Evolutionary conservation across 2,888 invertebrate genomes (phyloP).

Genomic region (Callimorpha dominula): DNA sequence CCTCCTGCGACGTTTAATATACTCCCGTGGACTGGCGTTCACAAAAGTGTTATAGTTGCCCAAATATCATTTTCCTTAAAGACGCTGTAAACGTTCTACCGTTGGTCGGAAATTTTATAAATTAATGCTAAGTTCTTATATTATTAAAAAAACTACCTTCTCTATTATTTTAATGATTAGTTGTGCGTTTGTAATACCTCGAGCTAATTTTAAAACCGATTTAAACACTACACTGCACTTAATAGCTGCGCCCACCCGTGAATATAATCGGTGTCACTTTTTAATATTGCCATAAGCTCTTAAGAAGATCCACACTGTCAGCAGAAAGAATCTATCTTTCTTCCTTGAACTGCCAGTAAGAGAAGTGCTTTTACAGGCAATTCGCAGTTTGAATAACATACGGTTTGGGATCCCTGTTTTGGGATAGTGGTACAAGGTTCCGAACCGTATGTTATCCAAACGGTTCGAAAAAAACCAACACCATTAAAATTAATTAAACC

Average conservation of each 20-base stretch:
- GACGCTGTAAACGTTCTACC: not conserved
- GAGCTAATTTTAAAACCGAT: not conserved
- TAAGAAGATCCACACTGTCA: not conserved
- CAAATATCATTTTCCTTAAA: too few species aligned
- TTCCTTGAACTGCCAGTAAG: not conserved
- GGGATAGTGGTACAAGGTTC: too few species aligned
- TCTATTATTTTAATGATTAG: too few species aligned
- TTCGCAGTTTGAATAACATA: too few species aligned
- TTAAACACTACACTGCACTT: too few species aligned
- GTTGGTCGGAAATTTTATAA: not conserved
- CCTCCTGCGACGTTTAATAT: slow-evolving; percentile 82
- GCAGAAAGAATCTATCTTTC: not conserved
- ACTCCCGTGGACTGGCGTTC: slow-evolving; percentile 68
- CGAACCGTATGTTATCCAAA: not conserved
- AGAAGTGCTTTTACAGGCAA: not conserved
- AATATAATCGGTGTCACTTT: not conserved
- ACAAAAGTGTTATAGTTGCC: slow-evolving; percentile 51
- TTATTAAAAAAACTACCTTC: too few species aligned
- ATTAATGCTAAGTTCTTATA: too few species aligned
- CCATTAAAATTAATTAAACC: not conserved
- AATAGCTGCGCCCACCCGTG: not conserved
- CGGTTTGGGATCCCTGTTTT: too few species aligned
- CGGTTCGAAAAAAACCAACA: not conserved
- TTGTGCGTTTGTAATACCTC: not conserved
- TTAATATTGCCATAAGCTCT: not conserved